phyloP scores from a whole-genome alignment of 2,888 invertebrate genomes.

The Phaedon cochleariae region DNA sequence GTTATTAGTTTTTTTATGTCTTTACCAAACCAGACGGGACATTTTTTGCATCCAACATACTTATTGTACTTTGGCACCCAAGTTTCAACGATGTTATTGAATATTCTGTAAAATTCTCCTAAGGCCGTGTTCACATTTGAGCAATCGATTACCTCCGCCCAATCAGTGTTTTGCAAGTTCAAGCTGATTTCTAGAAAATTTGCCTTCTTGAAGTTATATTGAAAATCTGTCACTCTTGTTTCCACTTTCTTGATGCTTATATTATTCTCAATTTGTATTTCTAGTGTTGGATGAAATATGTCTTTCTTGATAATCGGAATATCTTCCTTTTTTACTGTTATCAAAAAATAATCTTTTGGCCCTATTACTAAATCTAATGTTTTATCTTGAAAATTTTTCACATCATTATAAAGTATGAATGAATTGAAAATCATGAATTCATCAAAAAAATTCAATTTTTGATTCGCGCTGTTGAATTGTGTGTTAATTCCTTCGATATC shows the following conservation, averaged over 20 bases:
- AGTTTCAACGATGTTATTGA: not conserved
- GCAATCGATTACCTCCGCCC: not conserved
- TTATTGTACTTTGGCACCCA: no score
- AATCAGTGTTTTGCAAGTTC: not conserved
- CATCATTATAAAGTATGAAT: not conserved
- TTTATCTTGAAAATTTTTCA: slow-evolving; percentile 1
- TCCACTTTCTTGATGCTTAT: not conserved
- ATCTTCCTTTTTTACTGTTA: not conserved
- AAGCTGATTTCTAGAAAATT: slow-evolving; percentile 1
- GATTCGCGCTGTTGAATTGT: no score
- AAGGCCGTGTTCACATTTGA: not conserved
- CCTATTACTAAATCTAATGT: slow-evolving; percentile 5
- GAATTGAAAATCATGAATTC: not conserved
- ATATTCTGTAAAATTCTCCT: not conserved
- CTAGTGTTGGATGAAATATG: slow-evolving; percentile 4
- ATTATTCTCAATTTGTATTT: not conserved
- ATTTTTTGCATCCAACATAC: no score
- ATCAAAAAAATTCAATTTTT: no score
- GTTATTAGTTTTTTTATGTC: no score
- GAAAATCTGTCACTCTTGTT: not conserved
- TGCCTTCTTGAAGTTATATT: slow-evolving; percentile 2
- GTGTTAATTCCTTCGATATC: no score
- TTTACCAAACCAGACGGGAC: no score
- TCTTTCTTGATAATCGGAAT: not conserved
- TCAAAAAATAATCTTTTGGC: not conserved